Evolutionary conservation across 2,888 invertebrate species (phyloP).

Genomic region (Tetragnatha montana): DNA sequence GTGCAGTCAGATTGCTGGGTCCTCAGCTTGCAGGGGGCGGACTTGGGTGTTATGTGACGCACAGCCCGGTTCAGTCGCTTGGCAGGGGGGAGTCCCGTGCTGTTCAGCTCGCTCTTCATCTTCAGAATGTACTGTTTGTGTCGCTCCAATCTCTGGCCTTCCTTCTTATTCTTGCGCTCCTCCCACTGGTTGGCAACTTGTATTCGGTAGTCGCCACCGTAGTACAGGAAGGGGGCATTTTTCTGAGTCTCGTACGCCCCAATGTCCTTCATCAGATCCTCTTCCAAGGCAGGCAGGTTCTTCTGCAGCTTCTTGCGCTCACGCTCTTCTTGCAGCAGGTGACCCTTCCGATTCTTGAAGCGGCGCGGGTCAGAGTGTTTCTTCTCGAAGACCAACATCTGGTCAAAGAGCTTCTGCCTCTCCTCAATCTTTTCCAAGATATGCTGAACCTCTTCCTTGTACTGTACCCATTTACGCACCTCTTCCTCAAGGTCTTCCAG

Average conservation of each 20-base stretch:
- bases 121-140: slow-evolving; percentile 23
- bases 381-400: slow-evolving; percentile 85
- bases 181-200: slow-evolving; percentile 50
- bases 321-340: slow-evolving; percentile 89
- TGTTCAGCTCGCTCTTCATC: background rate
- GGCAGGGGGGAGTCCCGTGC: background rate
- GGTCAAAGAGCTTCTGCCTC: slow-evolving; percentile 84
- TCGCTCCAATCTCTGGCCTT: slow-evolving; percentile 40
- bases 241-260: slow-evolving; percentile 30
- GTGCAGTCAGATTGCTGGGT: background rate
- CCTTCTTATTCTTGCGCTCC: slow-evolving; percentile 32
- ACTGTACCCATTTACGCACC: slow-evolving; percentile 81
- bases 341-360: slow-evolving; percentile 91
- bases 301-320: slow-evolving; percentile 86
- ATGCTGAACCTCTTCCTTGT: slow-evolving; percentile 75
- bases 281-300: slow-evolving; percentile 79
- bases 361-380: slow-evolving; percentile 87
- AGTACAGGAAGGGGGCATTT: slow-evolving; percentile 26
- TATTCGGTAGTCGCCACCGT: slow-evolving; percentile 41
- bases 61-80: background rate
- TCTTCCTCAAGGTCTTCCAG: slow-evolving; percentile 84
- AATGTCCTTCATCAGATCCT: slow-evolving; percentile 46
- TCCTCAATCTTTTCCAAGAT: slow-evolving; percentile 80
- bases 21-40: slow-evolving; percentile 39
- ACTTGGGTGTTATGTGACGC: slow-evolving; percentile 4